These are phyloP conservation scores for Thalassophryne amazonica DNA, from an alignment of 2,797 vertebrate genomes.

Conservation along the genomic window DNA sequence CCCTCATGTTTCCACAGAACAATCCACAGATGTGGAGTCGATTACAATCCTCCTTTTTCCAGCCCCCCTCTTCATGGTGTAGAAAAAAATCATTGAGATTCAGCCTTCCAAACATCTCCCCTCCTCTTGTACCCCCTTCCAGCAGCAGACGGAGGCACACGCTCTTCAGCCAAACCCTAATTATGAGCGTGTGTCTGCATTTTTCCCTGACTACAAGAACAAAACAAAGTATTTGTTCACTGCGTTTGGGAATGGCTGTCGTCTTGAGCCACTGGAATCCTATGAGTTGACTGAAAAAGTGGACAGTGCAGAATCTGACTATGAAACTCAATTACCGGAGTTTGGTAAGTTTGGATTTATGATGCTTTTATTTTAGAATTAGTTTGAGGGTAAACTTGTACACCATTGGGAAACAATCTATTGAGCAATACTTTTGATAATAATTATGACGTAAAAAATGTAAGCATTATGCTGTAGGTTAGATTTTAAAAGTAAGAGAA, in stretches of 20 bases:
- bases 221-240: conserved; percentile 46
- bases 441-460: no score
- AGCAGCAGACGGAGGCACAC: conserved; percentile 59
- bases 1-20: conserved; percentile 38
- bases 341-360: conserved; percentile 56
- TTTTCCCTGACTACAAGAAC: conserved; percentile 59
- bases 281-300: conserved; percentile 28
- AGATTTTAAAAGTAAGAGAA: no score
- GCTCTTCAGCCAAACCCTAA: conserved; percentile 62
- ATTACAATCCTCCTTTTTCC: conserved; percentile 60
- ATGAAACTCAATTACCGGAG: conserved; percentile 32
- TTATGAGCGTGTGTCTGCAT: conserved; percentile 49
- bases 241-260: conserved; percentile 43
- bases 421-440: no score
- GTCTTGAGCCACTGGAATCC: conserved; percentile 12
- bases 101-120: conserved; percentile 55
- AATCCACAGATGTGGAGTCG: conserved; percentile 75
- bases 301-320: conserved; percentile 34
- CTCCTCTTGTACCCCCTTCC: conserved; percentile 45
- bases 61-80: conserved; percentile 62
- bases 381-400: neutral
- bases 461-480: no score
- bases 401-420: neutral
- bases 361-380: neutral
- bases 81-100: conserved; percentile 79